Base-by-base conservation (phyloP, 1,140 invertebrate genomes). In the Drosophila subpulchrella region DNA sequence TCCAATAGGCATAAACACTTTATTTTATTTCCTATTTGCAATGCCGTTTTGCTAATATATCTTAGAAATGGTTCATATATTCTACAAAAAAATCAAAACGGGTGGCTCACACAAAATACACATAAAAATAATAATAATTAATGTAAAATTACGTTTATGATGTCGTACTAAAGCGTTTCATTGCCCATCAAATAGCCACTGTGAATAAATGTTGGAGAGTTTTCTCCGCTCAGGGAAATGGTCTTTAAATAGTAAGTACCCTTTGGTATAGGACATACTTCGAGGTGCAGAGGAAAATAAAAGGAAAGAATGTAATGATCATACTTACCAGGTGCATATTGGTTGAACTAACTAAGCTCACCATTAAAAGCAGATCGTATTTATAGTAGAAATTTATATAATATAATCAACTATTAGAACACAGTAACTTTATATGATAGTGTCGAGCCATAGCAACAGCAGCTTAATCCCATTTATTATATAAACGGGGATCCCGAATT, bases 201-300 rank as follows among this genome's bases (percentile, higher is more conserved):
- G 3, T 65, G 57, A 15, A 58, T 20, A 5, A 65, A 27, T 3
- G 12, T 10, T 0, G 59, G 77, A 65, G 56, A 79, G 20, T 46
- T 46, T 8, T 71, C 53, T 2, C 32, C n/a, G 8, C 38, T 65
- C 7, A 70, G 38, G 0, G 27, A 0, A 34, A 78, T 1, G 6
- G 56, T 41, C n/a, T 65, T 75, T 0, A 75, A 8, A n/a, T 41
- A 81, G 56, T 78, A 78, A 0, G 15, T 59, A 13, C 62, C 70
- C 24, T 53, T 58, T 6, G 55, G 54, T 13, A 79, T 7, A 6
- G 60, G 77, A 42, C 71, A 79, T 1, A 41, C 24, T 10, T 51
- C 15, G 12, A 41, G 55, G 12, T 68, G 38, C 0, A 71, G 24
- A 1, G 78, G 59, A 0, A 75, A 48, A 30, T 81, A 36, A 0